Evolutionary conservation across 2,113 vertebrate species (phyloP).

Genomic region (Otolemur garnettii): DNA sequence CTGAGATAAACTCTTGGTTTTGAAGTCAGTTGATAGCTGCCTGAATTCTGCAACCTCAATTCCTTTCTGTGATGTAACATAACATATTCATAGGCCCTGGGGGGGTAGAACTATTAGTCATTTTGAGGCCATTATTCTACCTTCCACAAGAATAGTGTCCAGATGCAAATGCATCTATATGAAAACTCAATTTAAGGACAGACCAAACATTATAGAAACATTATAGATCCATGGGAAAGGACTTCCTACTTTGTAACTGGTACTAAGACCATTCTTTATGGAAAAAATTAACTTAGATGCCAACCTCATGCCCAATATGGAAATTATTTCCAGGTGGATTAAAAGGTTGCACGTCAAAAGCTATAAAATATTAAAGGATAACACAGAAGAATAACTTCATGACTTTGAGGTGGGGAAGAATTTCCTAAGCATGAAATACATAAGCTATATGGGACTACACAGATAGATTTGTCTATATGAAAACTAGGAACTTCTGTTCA

Average conservation of each 20-base stretch:
- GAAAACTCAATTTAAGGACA: neutral
- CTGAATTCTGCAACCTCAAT: neutral
- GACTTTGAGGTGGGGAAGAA: neutral
- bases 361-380: neutral
- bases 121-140: neutral
- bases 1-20: neutral
- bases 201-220: neutral
- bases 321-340: constrained; percentile 16
- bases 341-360: neutral
- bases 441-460: neutral
- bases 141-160: neutral
- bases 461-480: neutral
- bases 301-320: neutral
- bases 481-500: constrained; percentile 17
- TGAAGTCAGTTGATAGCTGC: neutral
- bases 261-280: neutral
- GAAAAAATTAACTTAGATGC: neutral
- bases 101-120: neutral
- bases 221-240: neutral
- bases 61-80: neutral
- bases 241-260: neutral
- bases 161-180: neutral
- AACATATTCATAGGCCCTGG: neutral
- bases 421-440: neutral
- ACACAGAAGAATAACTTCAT: neutral